A percentile compares a stretch with the other conserved stretches of the same genome.
Evolutionary conservation across 2,113 vertebrate species (phyloP).

Genomic region (Dicerorhinus sumatrensis): DNA sequence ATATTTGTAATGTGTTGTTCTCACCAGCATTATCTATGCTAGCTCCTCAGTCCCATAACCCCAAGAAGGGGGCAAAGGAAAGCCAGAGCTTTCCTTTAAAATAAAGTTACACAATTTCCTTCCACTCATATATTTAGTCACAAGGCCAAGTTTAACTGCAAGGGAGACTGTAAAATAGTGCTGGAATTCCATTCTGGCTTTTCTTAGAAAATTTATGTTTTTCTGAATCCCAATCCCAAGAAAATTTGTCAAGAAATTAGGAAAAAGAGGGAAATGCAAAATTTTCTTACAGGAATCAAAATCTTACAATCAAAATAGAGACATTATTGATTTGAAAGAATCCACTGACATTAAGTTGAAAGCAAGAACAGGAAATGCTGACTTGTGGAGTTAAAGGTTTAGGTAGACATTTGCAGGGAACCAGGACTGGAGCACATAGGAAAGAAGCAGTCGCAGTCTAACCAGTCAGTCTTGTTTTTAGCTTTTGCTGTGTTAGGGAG

Average conservation of each 20-base stretch:
- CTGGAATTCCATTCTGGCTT: not conserved
- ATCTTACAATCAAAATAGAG: not conserved
- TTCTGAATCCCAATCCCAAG: constrained; percentile 17
- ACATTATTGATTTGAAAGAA: constrained; percentile 10
- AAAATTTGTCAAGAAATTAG: not conserved
- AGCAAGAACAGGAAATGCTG: not conserved
- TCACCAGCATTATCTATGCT: not conserved
- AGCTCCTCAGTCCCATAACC: not conserved
- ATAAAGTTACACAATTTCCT: constrained; percentile 25
- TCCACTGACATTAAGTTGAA: not conserved
- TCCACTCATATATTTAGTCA: not conserved
- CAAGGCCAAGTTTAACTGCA: not conserved
- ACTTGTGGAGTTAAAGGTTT: not conserved
- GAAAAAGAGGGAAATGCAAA: not conserved
- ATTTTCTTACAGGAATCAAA: not conserved
- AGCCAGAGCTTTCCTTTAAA: not conserved
- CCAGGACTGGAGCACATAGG: not conserved
- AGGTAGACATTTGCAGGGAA: not conserved
- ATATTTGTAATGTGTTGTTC: not conserved
- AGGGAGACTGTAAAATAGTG: not conserved
- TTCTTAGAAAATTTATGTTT: constrained; percentile 19
- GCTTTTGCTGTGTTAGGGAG: not conserved
- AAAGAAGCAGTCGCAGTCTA: not conserved
- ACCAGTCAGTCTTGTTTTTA: not conserved
- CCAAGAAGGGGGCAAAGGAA: not conserved